Percentiles rank a stretch among this genome's conserved stretches.
phyloP scores from a whole-genome alignment of 64 coral and sea anemone genomes.

The Stylophora pistillata region DNA sequence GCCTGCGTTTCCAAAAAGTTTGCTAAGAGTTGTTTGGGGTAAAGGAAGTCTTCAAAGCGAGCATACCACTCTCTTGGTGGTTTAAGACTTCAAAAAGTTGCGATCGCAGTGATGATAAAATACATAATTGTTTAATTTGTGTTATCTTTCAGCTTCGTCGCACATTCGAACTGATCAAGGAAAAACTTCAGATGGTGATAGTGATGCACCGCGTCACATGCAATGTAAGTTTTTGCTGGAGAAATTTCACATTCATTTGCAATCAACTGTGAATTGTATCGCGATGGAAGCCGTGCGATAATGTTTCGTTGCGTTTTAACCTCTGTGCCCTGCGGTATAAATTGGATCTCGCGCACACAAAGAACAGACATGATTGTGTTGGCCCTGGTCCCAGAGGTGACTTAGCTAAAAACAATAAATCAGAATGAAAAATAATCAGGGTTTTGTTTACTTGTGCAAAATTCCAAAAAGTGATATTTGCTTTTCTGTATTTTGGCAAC shows the following conservation, averaged over 20 bases:
- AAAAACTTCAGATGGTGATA: slow-evolving; percentile 19
- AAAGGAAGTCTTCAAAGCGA: background rate
- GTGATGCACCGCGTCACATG: slow-evolving; percentile 31
- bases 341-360: background rate
- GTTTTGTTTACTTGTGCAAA: slow-evolving; percentile 19
- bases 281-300: background rate
- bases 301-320: background rate
- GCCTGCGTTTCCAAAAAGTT: background rate
- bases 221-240: slow-evolving; percentile 47
- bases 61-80: background rate
- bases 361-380: slow-evolving; percentile 18
- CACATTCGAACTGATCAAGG: slow-evolving; percentile 31
- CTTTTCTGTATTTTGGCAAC: background rate
- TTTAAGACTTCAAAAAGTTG: background rate
- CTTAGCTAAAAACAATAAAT: background rate
- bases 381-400: background rate
- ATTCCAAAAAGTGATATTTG: slow-evolving; percentile 33
- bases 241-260: background rate
- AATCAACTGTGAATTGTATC: background rate
- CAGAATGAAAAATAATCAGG: background rate
- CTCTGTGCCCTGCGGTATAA: background rate
- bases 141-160: slow-evolving; percentile 21
- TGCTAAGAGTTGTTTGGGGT: background rate
- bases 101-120: background rate
- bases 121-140: background rate